Base-by-base conservation (phyloP, 2,888 invertebrate species). In the Tiliacea citrago region DNA sequence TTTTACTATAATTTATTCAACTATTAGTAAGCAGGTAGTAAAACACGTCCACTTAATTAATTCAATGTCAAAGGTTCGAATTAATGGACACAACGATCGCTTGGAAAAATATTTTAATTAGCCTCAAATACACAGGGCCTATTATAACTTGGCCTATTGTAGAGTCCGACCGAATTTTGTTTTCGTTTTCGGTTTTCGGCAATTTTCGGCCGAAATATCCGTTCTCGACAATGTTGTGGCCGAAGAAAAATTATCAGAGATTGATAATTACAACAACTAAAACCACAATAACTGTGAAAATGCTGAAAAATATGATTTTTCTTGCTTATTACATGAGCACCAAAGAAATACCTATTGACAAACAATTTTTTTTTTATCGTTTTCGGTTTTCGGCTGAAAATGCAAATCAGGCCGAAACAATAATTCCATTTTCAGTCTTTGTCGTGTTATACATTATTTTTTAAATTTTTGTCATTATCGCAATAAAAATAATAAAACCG, bases 11-110 rank as follows among this genome's bases (percentile, higher is more conserved):
- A 39, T 39, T 29, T 29, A 29, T 29, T n/a, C 1, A 45, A n/a
- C 21, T 47, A 39, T n/a, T 53, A 4, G n/a, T n/a, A 39, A 75
- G 4, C 29, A 69, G 29, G n/a, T 58, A 75, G 13, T 53, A 47
- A 1, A 53, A 67, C 39, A 53, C 29, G 18, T 49, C 5, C 2
- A 29, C 16, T 29, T 51, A 35, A 47, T 69, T 16, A 55, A 62
- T 77, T 69, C 61, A 79, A 79, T 82, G 58, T n/a, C 53, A 49
- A 45, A 55, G 16, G 7, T 53, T 21, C 2, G 3, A 10, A 45
- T 55, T 6, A 49, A 42, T 35, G 0, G 0, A 42, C 29, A 39
- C 18, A 57, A n/a, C 18, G 16, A 39, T 16, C 18, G 29, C 16
- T 21, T 57, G 6, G 21, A 21, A 29, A 39, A 57, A 73, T 45